A percentile compares a stretch with the other conserved stretches of the same genome.
These are phyloP conservation scores for Exocentrus adspersus DNA, from an alignment of 2,888 invertebrate genomes.

Conservation along the genomic window DNA sequence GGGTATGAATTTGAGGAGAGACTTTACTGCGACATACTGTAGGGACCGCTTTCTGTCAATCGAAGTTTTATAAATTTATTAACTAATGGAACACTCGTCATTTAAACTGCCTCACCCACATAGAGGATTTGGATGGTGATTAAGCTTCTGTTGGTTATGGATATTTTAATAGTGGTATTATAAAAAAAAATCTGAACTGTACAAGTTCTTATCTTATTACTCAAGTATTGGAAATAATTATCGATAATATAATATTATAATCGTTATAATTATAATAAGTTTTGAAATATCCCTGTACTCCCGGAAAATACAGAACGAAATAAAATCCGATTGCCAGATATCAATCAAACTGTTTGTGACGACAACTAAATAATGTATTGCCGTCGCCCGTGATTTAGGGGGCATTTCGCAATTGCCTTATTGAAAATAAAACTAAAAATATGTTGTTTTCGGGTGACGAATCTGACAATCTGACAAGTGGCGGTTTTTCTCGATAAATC, in stretches of 20 bases:
- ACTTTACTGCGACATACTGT: conserved; percentile 44
- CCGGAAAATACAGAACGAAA: conserved; percentile 6
- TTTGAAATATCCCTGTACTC: too few species aligned
- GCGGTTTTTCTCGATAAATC: conserved; percentile 18
- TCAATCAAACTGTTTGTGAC: conserved; percentile 33
- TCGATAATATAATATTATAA: too few species aligned
- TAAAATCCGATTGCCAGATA: conserved; percentile 30
- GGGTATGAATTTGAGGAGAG: conserved; percentile 56
- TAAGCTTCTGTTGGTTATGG: too few species aligned
- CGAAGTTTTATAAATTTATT: conserved; percentile 48
- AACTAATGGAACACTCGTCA: conserved; percentile 49
- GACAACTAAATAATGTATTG: conserved; percentile 19
- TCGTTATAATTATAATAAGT: too few species aligned
- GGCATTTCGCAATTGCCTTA: conserved; percentile 55
- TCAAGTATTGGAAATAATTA: too few species aligned
- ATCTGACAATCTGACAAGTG: conserved; percentile 34
- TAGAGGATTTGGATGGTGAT: conserved; percentile 7
- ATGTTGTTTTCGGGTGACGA: conserved; percentile 50
- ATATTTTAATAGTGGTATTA: too few species aligned
- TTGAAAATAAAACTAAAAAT: conserved; percentile 57
- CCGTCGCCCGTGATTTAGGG: conserved; percentile 28
- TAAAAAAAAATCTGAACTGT: too few species aligned
- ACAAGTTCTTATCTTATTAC: too few species aligned
- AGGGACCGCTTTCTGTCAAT: conserved; percentile 25
- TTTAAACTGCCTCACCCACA: conserved; percentile 26